Evolutionary conservation across 2,888 invertebrate species (phyloP).

Genomic region (Leistus spinibarbis): DNA sequence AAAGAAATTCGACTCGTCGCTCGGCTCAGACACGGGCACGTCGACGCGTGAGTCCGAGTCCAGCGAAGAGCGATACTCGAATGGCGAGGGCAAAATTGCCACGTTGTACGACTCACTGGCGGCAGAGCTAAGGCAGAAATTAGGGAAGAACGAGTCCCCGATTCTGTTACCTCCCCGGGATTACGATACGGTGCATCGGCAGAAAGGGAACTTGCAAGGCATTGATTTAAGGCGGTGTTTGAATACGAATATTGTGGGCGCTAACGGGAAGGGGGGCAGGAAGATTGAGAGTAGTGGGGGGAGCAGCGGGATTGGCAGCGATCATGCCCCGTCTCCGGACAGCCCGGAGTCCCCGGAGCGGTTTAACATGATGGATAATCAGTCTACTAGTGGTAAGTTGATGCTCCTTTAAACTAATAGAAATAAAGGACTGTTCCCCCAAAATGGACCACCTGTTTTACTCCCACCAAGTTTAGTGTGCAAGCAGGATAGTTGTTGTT

Average conservation of each 20-base stretch:
- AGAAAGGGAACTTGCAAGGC: conserved; percentile 74
- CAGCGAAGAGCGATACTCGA: conserved; percentile 68
- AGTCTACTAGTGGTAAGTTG: conserved; percentile 67
- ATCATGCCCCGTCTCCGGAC: conserved; percentile 84
- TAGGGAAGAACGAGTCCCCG: conserved; percentile 66
- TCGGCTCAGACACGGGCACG: conserved; percentile 48
- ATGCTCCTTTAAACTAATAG: neutral
- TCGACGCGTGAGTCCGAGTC: conserved; percentile 74
- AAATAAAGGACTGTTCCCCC: neutral
- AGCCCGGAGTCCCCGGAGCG: conserved; percentile 55
- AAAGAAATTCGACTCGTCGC: conserved; percentile 74
- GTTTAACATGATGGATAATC: conserved; percentile 61
- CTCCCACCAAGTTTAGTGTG: too few relatives aligned
- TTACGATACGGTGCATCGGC: conserved; percentile 90
- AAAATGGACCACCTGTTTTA: too few relatives aligned
- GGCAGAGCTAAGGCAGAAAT: conserved; percentile 83
- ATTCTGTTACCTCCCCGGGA: conserved; percentile 90
- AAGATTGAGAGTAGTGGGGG: conserved; percentile 64
- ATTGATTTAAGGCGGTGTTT: conserved; percentile 73
- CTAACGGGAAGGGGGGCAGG: conserved; percentile 53
- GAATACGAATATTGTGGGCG: conserved; percentile 71
- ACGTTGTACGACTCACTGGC: conserved; percentile 90
- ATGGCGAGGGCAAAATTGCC: conserved; percentile 63
- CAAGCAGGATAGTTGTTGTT: too few relatives aligned
- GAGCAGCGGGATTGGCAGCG: conserved; percentile 88